A percentile compares a stretch with the other conserved stretches of the same genome.
These are phyloP conservation scores for Cotesia glomerata DNA, from an alignment of 1,140 invertebrate genomes.

Conservation along the genomic window DNA sequence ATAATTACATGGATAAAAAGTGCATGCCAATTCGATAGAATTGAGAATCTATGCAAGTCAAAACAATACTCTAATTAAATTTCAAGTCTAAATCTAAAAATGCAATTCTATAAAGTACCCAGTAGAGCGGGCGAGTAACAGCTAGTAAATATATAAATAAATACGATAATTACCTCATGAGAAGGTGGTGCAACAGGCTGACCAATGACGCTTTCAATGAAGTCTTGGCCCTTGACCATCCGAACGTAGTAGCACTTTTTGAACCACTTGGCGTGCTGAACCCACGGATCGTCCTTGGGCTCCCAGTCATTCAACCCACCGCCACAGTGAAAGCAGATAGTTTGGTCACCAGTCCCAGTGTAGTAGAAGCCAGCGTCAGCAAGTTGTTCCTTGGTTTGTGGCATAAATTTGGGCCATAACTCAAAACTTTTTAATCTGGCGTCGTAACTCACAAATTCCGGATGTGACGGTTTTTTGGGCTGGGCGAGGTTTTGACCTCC, in stretches of 20 bases:
- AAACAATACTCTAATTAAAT: too few species aligned
- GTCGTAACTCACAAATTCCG: conserved; percentile 70
- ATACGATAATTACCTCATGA: conserved; percentile 49
- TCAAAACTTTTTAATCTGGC: conserved; percentile 74
- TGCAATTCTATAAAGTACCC: too few species aligned
- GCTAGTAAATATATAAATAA: too few species aligned
- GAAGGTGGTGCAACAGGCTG: conserved; percentile 48
- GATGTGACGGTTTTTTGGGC: conserved; percentile 65
- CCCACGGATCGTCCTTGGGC: conserved; percentile 83
- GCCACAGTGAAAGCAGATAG: conserved; percentile 85
- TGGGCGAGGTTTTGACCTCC: conserved; percentile 46
- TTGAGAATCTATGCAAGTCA: too few species aligned
- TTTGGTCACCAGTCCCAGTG: conserved; percentile 83
- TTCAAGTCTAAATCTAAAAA: too few species aligned
- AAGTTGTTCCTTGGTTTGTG: conserved; percentile 77
- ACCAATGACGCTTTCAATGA: conserved; percentile 65
- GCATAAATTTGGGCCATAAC: conserved; percentile 77
- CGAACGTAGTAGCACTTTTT: conserved; percentile 77
- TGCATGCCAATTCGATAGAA: too few species aligned
- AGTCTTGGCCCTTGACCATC: conserved; percentile 76
- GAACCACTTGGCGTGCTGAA: conserved; percentile 87
- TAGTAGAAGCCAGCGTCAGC: conserved; percentile 91
- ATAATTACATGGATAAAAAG: too few species aligned
- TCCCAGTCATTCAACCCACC: conserved; percentile 89
- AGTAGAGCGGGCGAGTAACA: too few species aligned